Evolutionary conservation across 2,113 vertebrate species (phyloP).

Genomic region (Empidonax alnorum): DNA sequence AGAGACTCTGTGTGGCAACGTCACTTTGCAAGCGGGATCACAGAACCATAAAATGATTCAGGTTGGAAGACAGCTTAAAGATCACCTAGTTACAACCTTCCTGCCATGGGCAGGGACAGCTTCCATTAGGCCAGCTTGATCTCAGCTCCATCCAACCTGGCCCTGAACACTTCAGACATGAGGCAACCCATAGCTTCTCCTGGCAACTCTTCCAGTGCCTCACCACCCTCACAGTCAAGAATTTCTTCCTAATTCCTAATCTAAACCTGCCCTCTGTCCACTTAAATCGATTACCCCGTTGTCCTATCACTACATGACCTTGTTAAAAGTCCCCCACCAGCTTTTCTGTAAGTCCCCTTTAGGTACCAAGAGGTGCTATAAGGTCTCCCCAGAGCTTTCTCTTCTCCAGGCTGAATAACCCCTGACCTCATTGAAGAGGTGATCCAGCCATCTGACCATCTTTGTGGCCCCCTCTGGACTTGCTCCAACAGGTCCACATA

Average conservation of each 20-base stretch:
- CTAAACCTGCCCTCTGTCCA: background rate
- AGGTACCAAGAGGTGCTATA: background rate
- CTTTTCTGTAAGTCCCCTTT: background rate
- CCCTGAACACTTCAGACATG: background rate
- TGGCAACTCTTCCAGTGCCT: background rate
- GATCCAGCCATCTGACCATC: background rate
- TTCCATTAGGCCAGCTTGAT: background rate
- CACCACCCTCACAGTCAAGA: background rate
- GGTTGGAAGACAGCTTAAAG: background rate
- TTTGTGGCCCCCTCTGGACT: background rate
- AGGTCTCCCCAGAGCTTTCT: background rate
- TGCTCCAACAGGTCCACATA: background rate
- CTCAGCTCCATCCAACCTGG: background rate
- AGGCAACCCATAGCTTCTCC: background rate
- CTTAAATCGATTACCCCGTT: background rate
- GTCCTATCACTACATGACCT: background rate
- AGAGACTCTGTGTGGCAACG: rapidly evolving
- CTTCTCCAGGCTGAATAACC: background rate
- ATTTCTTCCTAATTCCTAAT: background rate
- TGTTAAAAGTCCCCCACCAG: background rate
- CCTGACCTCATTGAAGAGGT: background rate
- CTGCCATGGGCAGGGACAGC: background rate
- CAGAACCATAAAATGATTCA: background rate
- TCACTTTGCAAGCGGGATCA: background rate
- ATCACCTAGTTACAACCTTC: background rate